Evolutionary conservation across 1,140 invertebrate species (phyloP), one percentile per base, ranked within the genome.

Genomic region (Anastatus disparis): DNA sequence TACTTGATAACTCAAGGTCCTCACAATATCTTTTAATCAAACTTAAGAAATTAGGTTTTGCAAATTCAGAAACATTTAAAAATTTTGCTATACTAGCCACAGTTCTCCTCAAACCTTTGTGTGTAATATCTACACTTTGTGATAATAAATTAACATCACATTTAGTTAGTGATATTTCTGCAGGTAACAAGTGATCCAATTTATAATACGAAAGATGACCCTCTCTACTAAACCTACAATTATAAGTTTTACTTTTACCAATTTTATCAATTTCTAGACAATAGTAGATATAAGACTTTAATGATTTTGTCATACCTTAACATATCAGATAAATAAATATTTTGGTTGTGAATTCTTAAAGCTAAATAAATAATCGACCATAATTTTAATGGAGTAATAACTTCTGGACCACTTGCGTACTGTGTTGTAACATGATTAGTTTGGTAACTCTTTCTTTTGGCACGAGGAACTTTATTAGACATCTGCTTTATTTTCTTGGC

Each of bases 301-400:
- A 22, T 35, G 46, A 53, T 64, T 58, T 72, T 44, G 46, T 58
- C 12, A 56, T 76, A 88, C 72, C 90, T 84, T 31, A 91, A 40
- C 58, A 91, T 77, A 78, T 91, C 90, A 20, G 83, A 79, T 4
- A 91, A 71, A 63, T 90, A 88, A 15, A 91, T 87, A 29, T 87
- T 79, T 31, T 89, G 85, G 70, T 87, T 81, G 26, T 86, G 80
- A 50, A 90, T 85, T 59, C 89, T 84, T 12, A 91, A 75, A 17
- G 86, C 89, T 52, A 91, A 78, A 75, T 87, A 87, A 31, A 86
- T 50, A 73, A 88, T 85, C n/a, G 75, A 83, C 78, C 85, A 88
- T 1, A 90, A 40, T 74, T 86, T 88, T 38, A 75, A 78, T 20
- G 79, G 76, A 50, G 84, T 82, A 55, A 88, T 74, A 59, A 84